Evolutionary conservation across 2,797 vertebrate genomes (phyloP), one percentile per base, ranked within the genome.

Genomic region (Sebastes cheni): DNA sequence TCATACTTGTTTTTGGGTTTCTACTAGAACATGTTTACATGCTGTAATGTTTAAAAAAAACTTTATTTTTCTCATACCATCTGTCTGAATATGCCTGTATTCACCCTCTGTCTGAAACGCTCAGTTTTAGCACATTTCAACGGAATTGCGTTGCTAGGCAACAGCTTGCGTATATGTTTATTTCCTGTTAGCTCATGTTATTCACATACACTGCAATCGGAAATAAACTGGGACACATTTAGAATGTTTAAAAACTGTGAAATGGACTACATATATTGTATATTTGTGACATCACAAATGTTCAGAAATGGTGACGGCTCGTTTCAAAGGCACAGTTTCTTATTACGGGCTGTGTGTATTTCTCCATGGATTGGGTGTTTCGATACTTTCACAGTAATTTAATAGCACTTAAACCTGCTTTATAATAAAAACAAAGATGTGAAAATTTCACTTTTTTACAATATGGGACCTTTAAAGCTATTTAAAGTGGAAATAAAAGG

Each of bases 101-200:
- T 39, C 0, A 14, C 36, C 36, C 13, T 1, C 12, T 39, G 0
- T 39, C 36, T 14, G 13, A 13, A 39, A 39, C 36, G 13, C 36
- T 39, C 36, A 1, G 36, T 14, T 39, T 39, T 39, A 39, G 36
- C 36, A 39, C 36, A 39, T 39, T 39, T 39, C 36, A 39, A 39
- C 36, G 13, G 36, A 39, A 39, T 39, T 39, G 36, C 36, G 0
- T 39, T 39, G 36, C 13, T 39, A 39, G 0, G 0, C 36, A 39
- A 39, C 36, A 1, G 36, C 36, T 39, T 39, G 13, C 0, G 36
- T 39, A 0, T 0, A 39, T 39, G 0, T 39, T 39, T 39, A 2
- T 39, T 39, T 39, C 36, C 0, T 0, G 36, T 39, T 39, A 39
- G 36, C 36, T 39, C 36, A 39, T 14, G 0, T 39, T 0, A 14